These are phyloP conservation scores for Ammospiza nelsoni DNA, from an alignment of 2,113 vertebrate species.

Conservation along the genomic window DNA sequence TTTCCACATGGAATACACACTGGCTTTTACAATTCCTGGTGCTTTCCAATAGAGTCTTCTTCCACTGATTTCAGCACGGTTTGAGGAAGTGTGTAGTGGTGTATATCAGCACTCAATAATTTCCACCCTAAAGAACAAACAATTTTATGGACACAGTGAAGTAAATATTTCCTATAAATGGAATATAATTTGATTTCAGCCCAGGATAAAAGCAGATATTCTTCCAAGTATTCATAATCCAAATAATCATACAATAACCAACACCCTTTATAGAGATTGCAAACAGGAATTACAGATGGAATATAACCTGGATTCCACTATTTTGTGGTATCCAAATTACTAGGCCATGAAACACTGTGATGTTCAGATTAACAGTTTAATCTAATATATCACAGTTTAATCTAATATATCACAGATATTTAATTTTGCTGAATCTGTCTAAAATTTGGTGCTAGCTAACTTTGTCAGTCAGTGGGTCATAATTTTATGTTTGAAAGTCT, in stretches of 20 bases:
- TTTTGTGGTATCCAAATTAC: background rate
- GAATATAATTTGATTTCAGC: background rate
- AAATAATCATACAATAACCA: background rate
- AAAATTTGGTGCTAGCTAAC: background rate
- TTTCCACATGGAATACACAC: background rate
- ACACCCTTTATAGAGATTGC: background rate
- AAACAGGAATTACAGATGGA: background rate
- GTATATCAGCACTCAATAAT: background rate
- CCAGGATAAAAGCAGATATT: background rate
- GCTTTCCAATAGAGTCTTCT: background rate
- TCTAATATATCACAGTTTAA: background rate
- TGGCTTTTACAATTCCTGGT: background rate
- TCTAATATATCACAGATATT: background rate
- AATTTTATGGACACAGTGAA: background rate
- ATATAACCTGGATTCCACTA: background rate
- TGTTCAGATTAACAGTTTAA: background rate
- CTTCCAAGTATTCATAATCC: background rate
- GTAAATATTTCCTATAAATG: background rate
- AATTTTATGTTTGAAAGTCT: background rate
- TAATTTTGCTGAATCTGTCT: background rate
- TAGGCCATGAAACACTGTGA: background rate
- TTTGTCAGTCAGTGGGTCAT: background rate
- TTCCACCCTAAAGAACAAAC: background rate
- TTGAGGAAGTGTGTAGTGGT: background rate
- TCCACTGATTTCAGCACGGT: background rate